Conservation (phyloP, 2,113 vertebrate genomes). For the Phalacrocorax brasilianus region DNA sequence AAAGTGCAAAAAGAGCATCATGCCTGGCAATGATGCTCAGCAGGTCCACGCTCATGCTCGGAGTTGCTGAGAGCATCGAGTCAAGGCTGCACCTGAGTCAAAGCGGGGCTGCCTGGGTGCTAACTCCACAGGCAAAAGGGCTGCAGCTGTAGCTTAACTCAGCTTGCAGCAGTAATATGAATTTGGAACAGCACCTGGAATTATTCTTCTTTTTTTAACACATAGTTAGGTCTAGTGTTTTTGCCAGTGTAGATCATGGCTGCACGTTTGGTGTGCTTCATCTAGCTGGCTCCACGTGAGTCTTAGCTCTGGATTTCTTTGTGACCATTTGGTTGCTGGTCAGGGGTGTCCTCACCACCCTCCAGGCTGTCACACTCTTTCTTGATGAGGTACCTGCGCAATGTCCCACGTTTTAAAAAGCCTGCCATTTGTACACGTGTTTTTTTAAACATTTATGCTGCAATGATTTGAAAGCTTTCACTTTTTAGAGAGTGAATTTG, state of each 20-base stretch:
- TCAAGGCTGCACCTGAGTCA: not conserved
- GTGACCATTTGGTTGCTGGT: not conserved
- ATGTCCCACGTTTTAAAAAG: not conserved
- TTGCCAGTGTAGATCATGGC: not conserved
- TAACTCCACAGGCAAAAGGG: not conserved
- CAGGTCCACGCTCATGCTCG: rapidly evolving
- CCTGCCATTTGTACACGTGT: not conserved
- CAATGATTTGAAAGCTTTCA: not conserved
- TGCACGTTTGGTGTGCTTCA: not conserved
- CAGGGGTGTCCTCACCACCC: not conserved
- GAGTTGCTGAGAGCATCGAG: not conserved
- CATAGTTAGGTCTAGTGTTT: not conserved
- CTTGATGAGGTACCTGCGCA: not conserved
- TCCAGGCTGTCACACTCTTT: not conserved
- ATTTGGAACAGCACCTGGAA: not conserved
- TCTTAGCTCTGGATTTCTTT: not conserved
- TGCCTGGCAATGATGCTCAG: not conserved
- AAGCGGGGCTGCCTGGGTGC: not conserved
- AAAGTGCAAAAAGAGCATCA: not conserved
- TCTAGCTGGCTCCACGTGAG: not conserved
- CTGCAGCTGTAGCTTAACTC: not conserved
- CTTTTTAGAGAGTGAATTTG: constrained; percentile 2
- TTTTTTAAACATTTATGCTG: not conserved
- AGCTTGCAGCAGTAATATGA: not conserved
- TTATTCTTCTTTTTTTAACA: not conserved